These are phyloP conservation scores for Phoronis australis DNA, from an alignment of 2,888 invertebrate species.

Conservation along the genomic window DNA sequence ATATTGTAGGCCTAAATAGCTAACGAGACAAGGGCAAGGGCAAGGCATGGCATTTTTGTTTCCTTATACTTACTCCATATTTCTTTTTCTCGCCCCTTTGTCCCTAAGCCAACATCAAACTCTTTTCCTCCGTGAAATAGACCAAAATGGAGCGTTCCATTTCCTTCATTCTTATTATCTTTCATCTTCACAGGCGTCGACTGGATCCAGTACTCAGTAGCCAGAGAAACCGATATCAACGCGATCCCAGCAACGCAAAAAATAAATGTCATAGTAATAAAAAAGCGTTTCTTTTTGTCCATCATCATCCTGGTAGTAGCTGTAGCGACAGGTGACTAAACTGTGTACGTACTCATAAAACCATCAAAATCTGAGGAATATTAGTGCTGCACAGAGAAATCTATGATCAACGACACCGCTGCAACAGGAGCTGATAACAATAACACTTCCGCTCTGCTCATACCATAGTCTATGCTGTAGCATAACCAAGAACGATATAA, in stretches of 20 bases:
- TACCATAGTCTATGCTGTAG: too few relatives aligned
- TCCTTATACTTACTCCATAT: constrained; percentile 2
- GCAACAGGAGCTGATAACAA: too few relatives aligned
- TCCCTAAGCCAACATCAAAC: too few relatives aligned
- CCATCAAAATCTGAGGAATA: too few relatives aligned
- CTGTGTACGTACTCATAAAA: too few relatives aligned
- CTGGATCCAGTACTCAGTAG: constrained; percentile 78
- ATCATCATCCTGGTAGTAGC: too few relatives aligned
- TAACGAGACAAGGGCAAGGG: not conserved
- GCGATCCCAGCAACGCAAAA: constrained; percentile 73
- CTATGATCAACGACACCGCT: too few relatives aligned
- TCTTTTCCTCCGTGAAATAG: constrained; percentile 79
- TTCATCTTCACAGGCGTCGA: too few relatives aligned
- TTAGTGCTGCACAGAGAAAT: too few relatives aligned
- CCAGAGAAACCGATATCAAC: constrained; percentile 72
- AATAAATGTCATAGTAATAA: constrained; percentile 77
- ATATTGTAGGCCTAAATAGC: not conserved
- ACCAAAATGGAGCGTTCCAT: constrained; percentile 62
- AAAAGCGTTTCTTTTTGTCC: constrained; percentile 69
- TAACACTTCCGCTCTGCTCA: too few relatives aligned
- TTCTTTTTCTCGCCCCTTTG: not conserved
- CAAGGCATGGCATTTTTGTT: not conserved
- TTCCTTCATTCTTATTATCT: constrained; percentile 8
- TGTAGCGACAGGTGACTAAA: too few relatives aligned
- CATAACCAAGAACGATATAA: too few relatives aligned